Evolutionary conservation across 2,888 invertebrate species (phyloP), one percentile per base, ranked within the genome.

Genomic region (Taenaris catops): DNA sequence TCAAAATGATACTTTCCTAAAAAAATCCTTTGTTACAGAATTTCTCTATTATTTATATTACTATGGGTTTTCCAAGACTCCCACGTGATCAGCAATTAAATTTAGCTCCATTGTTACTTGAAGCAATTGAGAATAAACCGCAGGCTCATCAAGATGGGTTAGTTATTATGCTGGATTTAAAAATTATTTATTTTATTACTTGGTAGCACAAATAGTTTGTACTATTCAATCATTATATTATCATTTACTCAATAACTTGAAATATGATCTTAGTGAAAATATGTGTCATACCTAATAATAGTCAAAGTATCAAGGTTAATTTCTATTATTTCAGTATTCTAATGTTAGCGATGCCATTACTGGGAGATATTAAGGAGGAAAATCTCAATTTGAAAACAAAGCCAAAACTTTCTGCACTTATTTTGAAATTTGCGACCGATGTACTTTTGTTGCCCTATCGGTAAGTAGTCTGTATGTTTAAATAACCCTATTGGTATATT

Each of bases 11-110:
- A n/a, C n/a, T n/a, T n/a, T n/a, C n/a, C n/a, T n/a, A n/a, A n/a
- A n/a, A n/a, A n/a, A n/a, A n/a, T n/a, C n/a, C n/a, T 20, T 31
- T 44, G 14, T 44, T 55, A 53, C 59, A 96, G 93, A 98, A 98
- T 73, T 97, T 98, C 65, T 91, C 96, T 5, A 95, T 97, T 36
- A 95, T 98, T 55, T 98, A 97, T 67, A 93, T 98, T 44, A 96
- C 95, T 62, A 90, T 96, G 90, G 97, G 97, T 4, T 97, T 91
- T 76, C 96, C 96, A 0, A 88, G 97, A 32, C 76, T 97, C 52
- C 89, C 92, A 5, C 75, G 90, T 26, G 92, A 91, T 4, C 91
- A 93, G 57, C 96, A 96, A 72, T 88, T 92, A 2, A 90, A 90
- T 45, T 71, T 96, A 40, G 89, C 94, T 6, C 94, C 96, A 2